Evolutionary conservation across 2,888 invertebrate genomes (phyloP).

Genomic region (Thereva unica): DNA sequence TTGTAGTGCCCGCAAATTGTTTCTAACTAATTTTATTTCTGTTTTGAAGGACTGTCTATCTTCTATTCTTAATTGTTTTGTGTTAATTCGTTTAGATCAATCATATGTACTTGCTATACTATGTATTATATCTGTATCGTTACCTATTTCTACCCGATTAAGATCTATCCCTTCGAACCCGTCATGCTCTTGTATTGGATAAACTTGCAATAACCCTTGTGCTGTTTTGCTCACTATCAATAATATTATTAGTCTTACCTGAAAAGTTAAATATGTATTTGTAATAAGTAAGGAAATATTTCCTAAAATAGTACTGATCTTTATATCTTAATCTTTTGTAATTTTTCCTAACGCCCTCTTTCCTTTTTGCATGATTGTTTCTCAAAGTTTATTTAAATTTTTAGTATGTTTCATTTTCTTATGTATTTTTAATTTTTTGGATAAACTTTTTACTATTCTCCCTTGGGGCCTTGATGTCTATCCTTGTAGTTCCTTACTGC

Average conservation of each 20-base stretch:
- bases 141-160: constrained; percentile 9
- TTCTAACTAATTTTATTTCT: constrained; percentile 21
- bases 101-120: too few relatives aligned
- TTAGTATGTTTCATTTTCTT: too few relatives aligned
- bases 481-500: constrained; percentile 10
- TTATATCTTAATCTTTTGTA: too few relatives aligned
- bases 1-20: too few relatives aligned
- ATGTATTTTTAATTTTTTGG: constrained; percentile 9
- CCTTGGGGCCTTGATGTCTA: background rate
- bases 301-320: background rate
- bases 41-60: constrained; percentile 8
- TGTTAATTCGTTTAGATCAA: constrained; percentile 6
- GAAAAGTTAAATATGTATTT: background rate
- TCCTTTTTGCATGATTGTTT: too few relatives aligned
- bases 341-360: too few relatives aligned
- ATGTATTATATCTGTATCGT: constrained; percentile 6
- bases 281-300: background rate
- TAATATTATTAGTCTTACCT: too few relatives aligned
- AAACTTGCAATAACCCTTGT: constrained; percentile 13
- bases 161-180: background rate
- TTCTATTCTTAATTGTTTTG: background rate
- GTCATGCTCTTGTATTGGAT: too few relatives aligned
- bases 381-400: too few relatives aligned
- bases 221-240: too few relatives aligned
- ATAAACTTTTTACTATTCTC: background rate